phyloP scores from a whole-genome alignment of 2,113 vertebrate species.

The Mus spicilegus region DNA sequence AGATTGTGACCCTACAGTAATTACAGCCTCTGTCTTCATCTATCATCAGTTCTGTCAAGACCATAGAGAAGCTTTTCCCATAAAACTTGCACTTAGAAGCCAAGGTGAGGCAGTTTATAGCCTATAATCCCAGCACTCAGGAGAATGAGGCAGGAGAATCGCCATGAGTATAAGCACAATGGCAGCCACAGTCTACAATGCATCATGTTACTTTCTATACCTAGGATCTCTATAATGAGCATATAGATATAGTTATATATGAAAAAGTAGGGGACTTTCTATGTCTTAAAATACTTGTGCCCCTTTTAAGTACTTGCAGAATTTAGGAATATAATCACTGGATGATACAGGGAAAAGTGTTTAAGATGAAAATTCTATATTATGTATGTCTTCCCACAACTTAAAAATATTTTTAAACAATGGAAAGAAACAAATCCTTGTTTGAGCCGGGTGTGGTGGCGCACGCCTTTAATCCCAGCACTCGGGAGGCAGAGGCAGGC shows the following conservation, averaged over 20 bases:
- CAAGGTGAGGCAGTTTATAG: neutral
- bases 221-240: neutral
- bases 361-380: neutral
- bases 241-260: neutral
- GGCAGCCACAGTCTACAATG: neutral
- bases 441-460: no score
- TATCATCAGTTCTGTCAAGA: neutral
- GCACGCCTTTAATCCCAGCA: no score
- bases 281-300: neutral
- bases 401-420: neutral
- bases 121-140: neutral
- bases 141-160: neutral
- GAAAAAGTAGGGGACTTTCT: conserved; percentile 4
- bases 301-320: neutral
- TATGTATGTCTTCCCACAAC: neutral
- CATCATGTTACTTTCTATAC: neutral
- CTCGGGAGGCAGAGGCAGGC: no score
- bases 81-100: neutral
- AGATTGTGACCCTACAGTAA: neutral
- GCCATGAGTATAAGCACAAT: neutral
- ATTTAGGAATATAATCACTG: neutral
- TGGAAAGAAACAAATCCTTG: neutral
- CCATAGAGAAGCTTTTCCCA: neutral
- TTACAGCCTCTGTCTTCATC: neutral
- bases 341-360: neutral